Base-by-base conservation (phyloP, 1,140 invertebrate genomes). In the Drosophila albomicans region DNA sequence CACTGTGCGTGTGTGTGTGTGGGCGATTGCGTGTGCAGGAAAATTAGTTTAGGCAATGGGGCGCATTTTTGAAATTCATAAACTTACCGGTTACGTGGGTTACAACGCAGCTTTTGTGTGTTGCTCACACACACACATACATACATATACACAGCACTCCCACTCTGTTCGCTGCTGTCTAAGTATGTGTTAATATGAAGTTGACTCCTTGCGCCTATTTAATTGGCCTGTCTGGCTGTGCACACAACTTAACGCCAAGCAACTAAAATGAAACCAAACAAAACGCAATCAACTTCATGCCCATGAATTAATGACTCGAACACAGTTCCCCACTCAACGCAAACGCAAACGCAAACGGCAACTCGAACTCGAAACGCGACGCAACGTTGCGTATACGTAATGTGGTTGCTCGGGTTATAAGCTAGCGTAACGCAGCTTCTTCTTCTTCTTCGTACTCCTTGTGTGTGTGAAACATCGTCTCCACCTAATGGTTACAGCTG, bases 41-140 rank as follows among this genome's bases (percentile, higher is more conserved):
- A 88, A 88, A 88, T 88, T 89, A 88, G 85, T 88, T 89, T 73
- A 76, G 78, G 81, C 70, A 82, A 71, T 72, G 75, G 70, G 75
- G 67, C 71, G 65, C 62, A 89, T 89, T 89, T 89, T 89, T 89
- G 57, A 90, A 80, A 90, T 85, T 89, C 85, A 89, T 85, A 89
- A 89, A 85, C 71, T 78, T 75, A 70, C 63, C 57, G 56, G 48
- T 81, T 77, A 63, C 61, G 48, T 63, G 61, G 48, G 61, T 28
- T 13, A 43, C 32, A 7, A 35, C 59, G 30, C 11, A n/a, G 59
- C 30, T 16, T 32, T 48, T 32, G 45, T 57, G 54, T 25, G 41
- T 5, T 1, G 30, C 11, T 4, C 32, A 32, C 64, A 56, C 61
- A 66, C 41, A 67, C 49, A 16, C 20, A 46, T 45, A 11, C 30